A percentile compares a stretch with the other conserved stretches of the same genome.
Evolutionary conservation across 2,888 invertebrate genomes (phyloP).

Genomic region (Euzetes globulus): DNA sequence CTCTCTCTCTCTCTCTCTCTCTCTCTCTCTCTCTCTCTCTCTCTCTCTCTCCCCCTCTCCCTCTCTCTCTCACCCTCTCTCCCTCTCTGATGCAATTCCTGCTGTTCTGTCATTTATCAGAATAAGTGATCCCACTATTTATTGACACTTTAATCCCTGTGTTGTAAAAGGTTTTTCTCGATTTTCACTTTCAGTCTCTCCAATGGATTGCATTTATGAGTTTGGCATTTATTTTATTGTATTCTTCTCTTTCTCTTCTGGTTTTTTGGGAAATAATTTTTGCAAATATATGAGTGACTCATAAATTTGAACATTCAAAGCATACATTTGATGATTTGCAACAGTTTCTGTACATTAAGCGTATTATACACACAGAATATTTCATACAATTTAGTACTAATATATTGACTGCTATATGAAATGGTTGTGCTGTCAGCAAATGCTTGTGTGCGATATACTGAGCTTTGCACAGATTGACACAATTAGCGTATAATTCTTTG

Average conservation of each 20-base stretch:
- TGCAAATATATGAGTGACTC: too few species aligned
- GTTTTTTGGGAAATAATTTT: too few species aligned
- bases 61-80: too few species aligned
- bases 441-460: not conserved
- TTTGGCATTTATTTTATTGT: too few species aligned
- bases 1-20: too few species aligned
- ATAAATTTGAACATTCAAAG: too few species aligned
- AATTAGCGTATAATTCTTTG: slow-evolving; percentile 22
- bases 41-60: too few species aligned
- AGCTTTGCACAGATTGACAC: not conserved
- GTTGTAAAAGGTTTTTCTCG: slow-evolving; percentile 14
- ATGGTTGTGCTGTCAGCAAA: not conserved
- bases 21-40: not conserved
- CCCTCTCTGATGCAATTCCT: not conserved
- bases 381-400: not conserved
- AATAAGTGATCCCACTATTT: slow-evolving; percentile 22
- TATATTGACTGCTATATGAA: not conserved
- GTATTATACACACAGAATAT: not conserved
- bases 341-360: not conserved
- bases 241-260: too few species aligned
- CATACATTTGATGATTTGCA: not conserved
- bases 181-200: not conserved
- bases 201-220: too few species aligned
- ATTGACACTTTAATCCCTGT: slow-evolving; percentile 28
- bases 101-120: slow-evolving; percentile 27